phyloP scores from a whole-genome alignment of 1,140 invertebrate genomes.

The Monochamus saltuarius region DNA sequence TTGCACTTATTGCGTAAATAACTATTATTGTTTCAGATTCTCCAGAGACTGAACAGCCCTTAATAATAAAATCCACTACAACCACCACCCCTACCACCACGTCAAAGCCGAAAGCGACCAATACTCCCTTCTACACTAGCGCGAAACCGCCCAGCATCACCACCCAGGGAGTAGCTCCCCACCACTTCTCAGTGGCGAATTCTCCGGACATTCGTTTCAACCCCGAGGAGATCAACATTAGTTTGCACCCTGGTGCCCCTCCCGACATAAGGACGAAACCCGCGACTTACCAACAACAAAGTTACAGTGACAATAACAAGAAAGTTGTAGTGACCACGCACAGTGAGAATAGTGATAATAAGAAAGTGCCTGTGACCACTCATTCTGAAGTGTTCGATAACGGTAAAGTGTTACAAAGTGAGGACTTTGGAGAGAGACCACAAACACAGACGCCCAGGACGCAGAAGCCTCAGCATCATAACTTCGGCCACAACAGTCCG shows the following conservation, averaged over 20 bases:
- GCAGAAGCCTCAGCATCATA: constrained; percentile 16
- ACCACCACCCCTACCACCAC: constrained; percentile 42
- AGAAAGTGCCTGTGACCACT: constrained; percentile 22
- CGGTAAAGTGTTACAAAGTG: constrained; percentile 4
- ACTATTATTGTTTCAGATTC: constrained; percentile 29
- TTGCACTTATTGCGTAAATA: too few relatives aligned
- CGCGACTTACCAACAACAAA: constrained; percentile 37
- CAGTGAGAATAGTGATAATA: constrained; percentile 8
- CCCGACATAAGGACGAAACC: constrained; percentile 43
- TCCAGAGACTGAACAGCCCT: constrained; percentile 42
- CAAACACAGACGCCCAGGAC: neutral
- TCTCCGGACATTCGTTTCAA: constrained; percentile 48
- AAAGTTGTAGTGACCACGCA: constrained; percentile 10
- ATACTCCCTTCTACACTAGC: constrained; percentile 7
- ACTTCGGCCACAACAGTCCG: constrained; percentile 14
- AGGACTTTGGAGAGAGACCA: neutral
- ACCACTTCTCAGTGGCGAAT: constrained; percentile 40
- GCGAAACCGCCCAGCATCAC: constrained; percentile 37
- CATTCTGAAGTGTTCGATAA: constrained; percentile 19
- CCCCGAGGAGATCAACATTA: constrained; percentile 49
- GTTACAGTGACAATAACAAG: constrained; percentile 40
- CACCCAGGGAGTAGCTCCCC: constrained; percentile 30
- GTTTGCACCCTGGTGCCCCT: constrained; percentile 42
- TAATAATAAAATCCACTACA: constrained; percentile 40
- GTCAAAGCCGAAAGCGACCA: constrained; percentile 17